phyloP scores from a whole-genome alignment of 2,113 vertebrate genomes.

The Mormoops blainvillei region DNA sequence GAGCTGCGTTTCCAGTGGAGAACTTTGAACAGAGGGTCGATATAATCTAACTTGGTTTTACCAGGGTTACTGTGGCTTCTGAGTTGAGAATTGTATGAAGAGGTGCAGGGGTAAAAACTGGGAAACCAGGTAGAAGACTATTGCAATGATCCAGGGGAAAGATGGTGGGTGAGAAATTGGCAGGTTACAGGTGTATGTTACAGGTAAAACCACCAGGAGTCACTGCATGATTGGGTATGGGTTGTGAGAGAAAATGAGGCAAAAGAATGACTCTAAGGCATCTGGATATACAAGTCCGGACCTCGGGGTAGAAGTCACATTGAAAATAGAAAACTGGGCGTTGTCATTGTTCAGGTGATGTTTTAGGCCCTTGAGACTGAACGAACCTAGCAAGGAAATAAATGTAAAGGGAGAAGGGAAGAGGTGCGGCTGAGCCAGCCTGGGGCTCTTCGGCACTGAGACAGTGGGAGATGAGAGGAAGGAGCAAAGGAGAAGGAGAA shows the following conservation, averaged over 20 bases:
- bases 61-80: neutral
- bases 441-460: neutral
- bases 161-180: neutral
- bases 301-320: neutral
- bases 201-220: neutral
- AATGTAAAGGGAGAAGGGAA: neutral
- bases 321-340: neutral
- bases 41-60: neutral
- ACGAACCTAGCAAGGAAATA: neutral
- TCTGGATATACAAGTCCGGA: neutral
- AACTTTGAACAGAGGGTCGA: neutral
- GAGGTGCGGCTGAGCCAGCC: neutral
- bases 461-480: neutral
- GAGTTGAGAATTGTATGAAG: neutral
- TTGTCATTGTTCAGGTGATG: neutral
- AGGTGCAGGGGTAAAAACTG: neutral
- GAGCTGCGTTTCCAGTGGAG: neutral
- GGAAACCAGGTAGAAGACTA: neutral
- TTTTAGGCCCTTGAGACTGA: neutral
- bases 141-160: neutral
- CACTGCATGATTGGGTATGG: neutral
- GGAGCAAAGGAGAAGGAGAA: neutral
- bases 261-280: neutral
- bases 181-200: neutral
- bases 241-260: neutral